Percentiles rank a stretch among this genome's conserved stretches.
phyloP scores from a whole-genome alignment of 2,888 invertebrate genomes.

The Volucella inanis region DNA sequence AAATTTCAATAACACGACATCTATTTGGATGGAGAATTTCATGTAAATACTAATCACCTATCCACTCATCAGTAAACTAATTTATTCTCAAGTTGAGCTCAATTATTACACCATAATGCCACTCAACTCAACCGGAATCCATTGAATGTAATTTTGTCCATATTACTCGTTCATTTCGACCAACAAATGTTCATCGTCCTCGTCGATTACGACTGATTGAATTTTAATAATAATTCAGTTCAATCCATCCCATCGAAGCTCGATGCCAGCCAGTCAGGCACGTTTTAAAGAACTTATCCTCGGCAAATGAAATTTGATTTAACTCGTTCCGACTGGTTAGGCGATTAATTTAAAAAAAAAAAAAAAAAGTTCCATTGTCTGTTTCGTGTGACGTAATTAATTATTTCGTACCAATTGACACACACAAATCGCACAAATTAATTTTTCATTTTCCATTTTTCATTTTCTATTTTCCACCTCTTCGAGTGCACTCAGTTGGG shows the following conservation, averaged over 20 bases:
- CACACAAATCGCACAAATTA: slow-evolving; percentile 66
- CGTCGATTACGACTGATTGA: too few species aligned
- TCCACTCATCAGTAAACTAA: too few species aligned
- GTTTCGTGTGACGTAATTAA: slow-evolving; percentile 41
- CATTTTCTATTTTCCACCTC: slow-evolving; percentile 28
- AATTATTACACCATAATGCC: too few species aligned
- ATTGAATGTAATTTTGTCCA: slow-evolving; percentile 6
- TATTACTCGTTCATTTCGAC: too few species aligned
- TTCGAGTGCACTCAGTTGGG: background rate
- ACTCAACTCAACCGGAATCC: background rate
- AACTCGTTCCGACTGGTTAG: slow-evolving; percentile 56
- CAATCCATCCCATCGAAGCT: too few species aligned
- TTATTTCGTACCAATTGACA: slow-evolving; percentile 58
- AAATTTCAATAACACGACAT: too few species aligned
- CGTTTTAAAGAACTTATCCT: slow-evolving; percentile 22
- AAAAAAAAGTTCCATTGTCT: background rate
- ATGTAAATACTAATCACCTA: too few species aligned
- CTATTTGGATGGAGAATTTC: too few species aligned
- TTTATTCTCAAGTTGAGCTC: too few species aligned
- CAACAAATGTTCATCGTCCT: too few species aligned
- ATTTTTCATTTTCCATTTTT: slow-evolving; percentile 28
- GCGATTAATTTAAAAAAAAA: slow-evolving; percentile 35
- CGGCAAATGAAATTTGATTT: slow-evolving; percentile 36
- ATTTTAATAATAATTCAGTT: too few species aligned
- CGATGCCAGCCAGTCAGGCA: too few species aligned